Conservation (phyloP, 1,140 invertebrate species). For the Anastatus disparis region DNA sequence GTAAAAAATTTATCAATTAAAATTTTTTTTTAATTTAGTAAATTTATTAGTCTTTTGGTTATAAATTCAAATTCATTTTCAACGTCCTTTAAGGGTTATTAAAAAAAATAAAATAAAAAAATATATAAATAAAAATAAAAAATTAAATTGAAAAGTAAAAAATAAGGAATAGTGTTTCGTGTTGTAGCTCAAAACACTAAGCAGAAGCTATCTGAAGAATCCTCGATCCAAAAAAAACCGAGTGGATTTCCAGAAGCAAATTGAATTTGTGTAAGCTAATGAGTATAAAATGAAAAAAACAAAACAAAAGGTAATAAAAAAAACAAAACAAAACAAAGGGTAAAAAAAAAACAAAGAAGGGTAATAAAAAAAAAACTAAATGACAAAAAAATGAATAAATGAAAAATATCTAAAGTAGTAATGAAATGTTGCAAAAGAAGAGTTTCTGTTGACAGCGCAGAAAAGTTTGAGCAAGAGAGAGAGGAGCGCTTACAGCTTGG, state of each 20-base stretch:
- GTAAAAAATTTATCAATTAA: too few species aligned
- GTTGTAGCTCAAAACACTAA: constrained; percentile 5
- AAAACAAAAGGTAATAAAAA: constrained; percentile 31
- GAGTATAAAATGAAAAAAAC: not conserved
- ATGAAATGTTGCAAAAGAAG: constrained; percentile 38
- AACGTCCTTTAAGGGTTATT: too few species aligned
- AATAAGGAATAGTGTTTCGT: not conserved
- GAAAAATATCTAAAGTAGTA: constrained; percentile 2
- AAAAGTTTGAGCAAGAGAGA: constrained; percentile 54
- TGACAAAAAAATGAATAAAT: constrained; percentile 24
- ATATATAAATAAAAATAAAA: not conserved
- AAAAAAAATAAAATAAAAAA: not conserved
- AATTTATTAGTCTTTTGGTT: too few species aligned
- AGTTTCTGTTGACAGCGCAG: constrained; percentile 29
- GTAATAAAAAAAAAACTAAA: constrained; percentile 9
- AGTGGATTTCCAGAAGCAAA: not conserved
- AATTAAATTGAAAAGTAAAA: not conserved
- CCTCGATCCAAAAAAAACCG: not conserved
- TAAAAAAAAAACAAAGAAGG: constrained; percentile 5
- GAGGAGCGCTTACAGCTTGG: constrained; percentile 94
- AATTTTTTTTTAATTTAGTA: too few species aligned
- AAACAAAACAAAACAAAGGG: constrained; percentile 37
- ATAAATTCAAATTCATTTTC: too few species aligned
- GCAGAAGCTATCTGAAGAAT: not conserved
- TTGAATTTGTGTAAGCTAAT: constrained; percentile 11